Evolutionary conservation across 2,888 invertebrate genomes (phyloP).

Genomic region (Epinotia ramella): DNA sequence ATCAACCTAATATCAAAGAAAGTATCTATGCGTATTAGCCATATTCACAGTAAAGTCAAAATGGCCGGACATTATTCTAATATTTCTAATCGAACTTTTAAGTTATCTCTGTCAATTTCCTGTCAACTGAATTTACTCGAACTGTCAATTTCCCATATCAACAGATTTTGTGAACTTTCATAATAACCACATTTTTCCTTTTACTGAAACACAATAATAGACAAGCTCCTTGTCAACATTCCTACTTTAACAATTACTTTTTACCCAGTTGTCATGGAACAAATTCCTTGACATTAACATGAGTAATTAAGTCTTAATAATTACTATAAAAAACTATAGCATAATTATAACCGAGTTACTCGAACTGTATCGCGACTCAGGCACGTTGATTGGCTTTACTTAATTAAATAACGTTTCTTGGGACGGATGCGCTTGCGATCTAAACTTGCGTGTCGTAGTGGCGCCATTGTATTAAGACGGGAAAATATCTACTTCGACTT

Average conservation of each 20-base stretch:
- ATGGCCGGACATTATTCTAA: too few species aligned
- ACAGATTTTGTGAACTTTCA: background rate
- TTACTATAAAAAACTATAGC: slow-evolving; percentile 31
- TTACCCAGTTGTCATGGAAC: background rate
- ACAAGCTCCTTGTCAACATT: slow-evolving; percentile 1
- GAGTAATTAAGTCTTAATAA: slow-evolving; percentile 41
- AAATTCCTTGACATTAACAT: slow-evolving; percentile 22
- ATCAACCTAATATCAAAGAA: too few species aligned
- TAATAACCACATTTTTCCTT: background rate
- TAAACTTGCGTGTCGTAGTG: slow-evolving; percentile 31
- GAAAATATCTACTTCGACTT: background rate
- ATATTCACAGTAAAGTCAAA: too few species aligned
- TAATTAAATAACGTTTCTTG: slow-evolving; percentile 80
- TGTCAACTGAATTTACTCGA: background rate
- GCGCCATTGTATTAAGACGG: slow-evolving; percentile 21
- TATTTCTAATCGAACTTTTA: too few species aligned
- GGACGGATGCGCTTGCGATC: slow-evolving; percentile 52
- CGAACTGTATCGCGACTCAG: slow-evolving; percentile 51
- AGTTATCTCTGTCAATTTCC: too few species aligned
- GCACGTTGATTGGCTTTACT: slow-evolving; percentile 59
- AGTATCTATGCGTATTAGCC: too few species aligned
- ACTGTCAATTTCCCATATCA: too few species aligned
- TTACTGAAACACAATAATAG: slow-evolving; percentile 20
- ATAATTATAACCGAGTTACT: slow-evolving; percentile 46
- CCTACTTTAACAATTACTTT: slow-evolving; percentile 19